Percentiles rank a stretch among this genome's conserved stretches.
Conservation (phyloP, 2,888 invertebrate species). For the Temnothorax unifasciatus region DNA sequence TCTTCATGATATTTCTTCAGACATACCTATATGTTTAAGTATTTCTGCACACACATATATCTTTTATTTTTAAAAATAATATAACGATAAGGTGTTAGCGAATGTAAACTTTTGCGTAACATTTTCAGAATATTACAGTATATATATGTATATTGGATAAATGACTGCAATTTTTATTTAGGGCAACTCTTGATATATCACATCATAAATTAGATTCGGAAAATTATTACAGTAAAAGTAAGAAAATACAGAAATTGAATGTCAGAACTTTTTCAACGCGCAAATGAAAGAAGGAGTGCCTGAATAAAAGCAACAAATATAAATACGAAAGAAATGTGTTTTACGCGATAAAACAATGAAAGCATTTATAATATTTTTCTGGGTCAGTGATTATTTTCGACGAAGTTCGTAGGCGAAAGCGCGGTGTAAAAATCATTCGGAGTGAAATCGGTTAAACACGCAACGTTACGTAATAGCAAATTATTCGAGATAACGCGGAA, state of each 20-base stretch:
- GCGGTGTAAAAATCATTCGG: slow-evolving; percentile 19
- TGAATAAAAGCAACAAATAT: neutral
- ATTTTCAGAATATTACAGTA: slow-evolving; percentile 8
- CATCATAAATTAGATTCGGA: neutral
- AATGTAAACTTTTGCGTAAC: neutral
- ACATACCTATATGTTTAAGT: neutral
- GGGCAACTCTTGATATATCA: neutral
- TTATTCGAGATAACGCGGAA: slow-evolving; percentile 69
- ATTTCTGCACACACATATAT: neutral
- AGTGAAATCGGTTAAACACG: slow-evolving; percentile 55
- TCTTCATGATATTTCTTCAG: neutral
- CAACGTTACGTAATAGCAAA: slow-evolving; percentile 67
- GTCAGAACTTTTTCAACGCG: neutral
- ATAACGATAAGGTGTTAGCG: neutral
- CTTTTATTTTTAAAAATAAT: neutral
- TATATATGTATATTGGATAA: neutral
- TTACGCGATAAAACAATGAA: slow-evolving; percentile 9
- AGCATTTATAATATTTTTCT: neutral
- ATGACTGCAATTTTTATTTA: neutral
- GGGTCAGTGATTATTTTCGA: neutral
- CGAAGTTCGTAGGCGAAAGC: neutral
- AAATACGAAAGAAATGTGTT: neutral
- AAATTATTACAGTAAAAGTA: neutral
- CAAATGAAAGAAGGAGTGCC: neutral
- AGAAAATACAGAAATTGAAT: neutral